Percentiles rank a stretch among this genome's conserved stretches.
Conservation (phyloP, 2,797 vertebrate genomes). For the Sebastes flavidus region DNA sequence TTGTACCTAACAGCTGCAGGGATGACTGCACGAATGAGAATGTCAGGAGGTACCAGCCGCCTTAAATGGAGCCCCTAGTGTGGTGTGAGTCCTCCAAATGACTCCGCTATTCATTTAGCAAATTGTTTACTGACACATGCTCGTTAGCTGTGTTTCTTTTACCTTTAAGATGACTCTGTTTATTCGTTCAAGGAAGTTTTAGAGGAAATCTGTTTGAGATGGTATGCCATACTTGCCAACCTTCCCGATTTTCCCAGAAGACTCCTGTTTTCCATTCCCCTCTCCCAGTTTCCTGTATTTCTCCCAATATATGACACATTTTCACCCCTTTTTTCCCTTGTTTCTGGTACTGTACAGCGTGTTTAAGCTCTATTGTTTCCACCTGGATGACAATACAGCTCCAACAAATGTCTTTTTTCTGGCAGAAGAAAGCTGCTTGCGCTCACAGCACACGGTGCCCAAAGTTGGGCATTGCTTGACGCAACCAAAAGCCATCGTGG, state of each 20-base stretch:
- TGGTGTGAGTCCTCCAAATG: conserved; percentile 43
- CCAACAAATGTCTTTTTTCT: too few species aligned
- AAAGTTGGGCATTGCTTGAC: too few species aligned
- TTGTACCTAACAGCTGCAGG: conserved; percentile 60
- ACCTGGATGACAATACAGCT: too few species aligned
- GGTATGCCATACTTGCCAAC: background rate
- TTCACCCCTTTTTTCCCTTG: too few species aligned
- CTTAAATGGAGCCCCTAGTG: conserved; percentile 35
- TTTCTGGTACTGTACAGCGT: too few species aligned
- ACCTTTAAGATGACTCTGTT: background rate
- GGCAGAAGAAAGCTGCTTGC: too few species aligned
- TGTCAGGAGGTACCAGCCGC: conserved; percentile 38
- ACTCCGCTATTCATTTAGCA: conserved; percentile 10
- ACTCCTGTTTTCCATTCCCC: too few species aligned
- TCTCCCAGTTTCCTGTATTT: too few species aligned
- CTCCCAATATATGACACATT: too few species aligned
- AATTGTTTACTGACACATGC: background rate
- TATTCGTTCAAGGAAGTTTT: background rate
- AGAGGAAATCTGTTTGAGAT: background rate
- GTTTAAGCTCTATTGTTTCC: too few species aligned
- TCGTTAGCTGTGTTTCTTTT: background rate
- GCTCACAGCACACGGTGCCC: too few species aligned
- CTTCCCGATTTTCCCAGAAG: too few species aligned
- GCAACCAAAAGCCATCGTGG: accelerated
- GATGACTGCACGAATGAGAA: conserved; percentile 48